Conservation (phyloP, 2,113 vertebrate genomes). For the Amphilophus citrinellus region DNA sequence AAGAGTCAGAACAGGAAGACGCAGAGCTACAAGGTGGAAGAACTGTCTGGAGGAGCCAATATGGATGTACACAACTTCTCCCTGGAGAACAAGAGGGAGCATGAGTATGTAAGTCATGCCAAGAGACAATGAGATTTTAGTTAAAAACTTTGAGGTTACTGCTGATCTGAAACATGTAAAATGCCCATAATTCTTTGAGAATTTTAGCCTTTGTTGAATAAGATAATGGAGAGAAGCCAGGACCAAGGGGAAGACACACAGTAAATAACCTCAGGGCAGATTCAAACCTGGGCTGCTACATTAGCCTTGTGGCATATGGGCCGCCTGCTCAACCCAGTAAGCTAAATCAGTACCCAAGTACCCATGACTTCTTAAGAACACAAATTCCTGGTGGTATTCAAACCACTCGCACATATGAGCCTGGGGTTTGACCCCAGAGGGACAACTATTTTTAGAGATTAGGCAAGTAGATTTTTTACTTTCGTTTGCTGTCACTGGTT, state of each 20-base stretch:
- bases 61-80: conserved; percentile 93
- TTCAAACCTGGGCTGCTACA: neutral
- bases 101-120: conserved; percentile 90
- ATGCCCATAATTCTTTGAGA: neutral
- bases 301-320: neutral
- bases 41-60: conserved; percentile 83
- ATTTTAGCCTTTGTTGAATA: neutral
- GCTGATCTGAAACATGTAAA: neutral
- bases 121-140: neutral
- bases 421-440: too few species aligned
- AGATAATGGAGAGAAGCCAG: neutral
- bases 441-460: too few species aligned
- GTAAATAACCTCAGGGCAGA: neutral
- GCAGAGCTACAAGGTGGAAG: conserved; percentile 90
- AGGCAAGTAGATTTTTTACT: neutral
- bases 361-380: too few species aligned
- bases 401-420: too few species aligned
- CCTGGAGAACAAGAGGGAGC: conserved; percentile 91
- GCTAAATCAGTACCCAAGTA: neutral
- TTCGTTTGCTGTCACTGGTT: neutral
- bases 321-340: too few species aligned
- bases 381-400: too few species aligned
- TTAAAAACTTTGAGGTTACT: neutral
- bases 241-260: neutral
- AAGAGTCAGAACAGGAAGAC: conserved; percentile 89